These are phyloP conservation scores for Euura lappo DNA, from an alignment of 1,140 invertebrate genomes.

Conservation along the genomic window DNA sequence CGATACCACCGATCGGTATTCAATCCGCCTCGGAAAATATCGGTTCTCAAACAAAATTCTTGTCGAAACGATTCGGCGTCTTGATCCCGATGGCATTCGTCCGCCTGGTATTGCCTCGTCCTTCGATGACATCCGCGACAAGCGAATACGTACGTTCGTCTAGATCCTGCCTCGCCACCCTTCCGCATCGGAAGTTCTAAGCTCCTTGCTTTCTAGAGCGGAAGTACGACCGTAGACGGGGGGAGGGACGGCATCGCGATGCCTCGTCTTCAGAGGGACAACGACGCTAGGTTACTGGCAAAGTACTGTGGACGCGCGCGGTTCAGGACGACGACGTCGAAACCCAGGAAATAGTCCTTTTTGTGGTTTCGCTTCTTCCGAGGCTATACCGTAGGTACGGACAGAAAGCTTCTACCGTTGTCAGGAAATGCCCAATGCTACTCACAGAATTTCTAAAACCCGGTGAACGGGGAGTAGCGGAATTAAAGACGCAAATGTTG, in stretches of 20 bases:
- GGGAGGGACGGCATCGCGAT: background rate
- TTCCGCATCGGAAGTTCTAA: background rate
- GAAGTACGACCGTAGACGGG: background rate
- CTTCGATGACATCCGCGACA: background rate
- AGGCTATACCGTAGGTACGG: background rate
- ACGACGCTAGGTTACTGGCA: too few species aligned
- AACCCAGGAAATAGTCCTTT: background rate
- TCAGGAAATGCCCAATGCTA: conserved; percentile 1
- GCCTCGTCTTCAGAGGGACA: background rate
- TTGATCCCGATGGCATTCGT: background rate
- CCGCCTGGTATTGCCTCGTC: background rate
- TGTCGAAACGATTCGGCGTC: background rate
- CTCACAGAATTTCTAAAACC: background rate
- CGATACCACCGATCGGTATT: too few species aligned
- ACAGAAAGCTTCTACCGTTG: background rate
- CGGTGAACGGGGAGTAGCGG: background rate
- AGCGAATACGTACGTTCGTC: background rate
- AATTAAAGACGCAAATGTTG: background rate
- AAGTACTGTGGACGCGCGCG: background rate
- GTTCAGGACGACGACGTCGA: background rate
- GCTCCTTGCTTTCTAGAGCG: conserved; percentile 5
- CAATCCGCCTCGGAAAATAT: too few species aligned
- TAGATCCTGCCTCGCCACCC: background rate
- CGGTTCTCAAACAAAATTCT: background rate
- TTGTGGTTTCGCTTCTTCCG: background rate